A percentile compares a stretch with the other conserved stretches of the same genome.
Conservation (phyloP, 1,140 invertebrate genomes). For the Odontomachus brunneus region DNA sequence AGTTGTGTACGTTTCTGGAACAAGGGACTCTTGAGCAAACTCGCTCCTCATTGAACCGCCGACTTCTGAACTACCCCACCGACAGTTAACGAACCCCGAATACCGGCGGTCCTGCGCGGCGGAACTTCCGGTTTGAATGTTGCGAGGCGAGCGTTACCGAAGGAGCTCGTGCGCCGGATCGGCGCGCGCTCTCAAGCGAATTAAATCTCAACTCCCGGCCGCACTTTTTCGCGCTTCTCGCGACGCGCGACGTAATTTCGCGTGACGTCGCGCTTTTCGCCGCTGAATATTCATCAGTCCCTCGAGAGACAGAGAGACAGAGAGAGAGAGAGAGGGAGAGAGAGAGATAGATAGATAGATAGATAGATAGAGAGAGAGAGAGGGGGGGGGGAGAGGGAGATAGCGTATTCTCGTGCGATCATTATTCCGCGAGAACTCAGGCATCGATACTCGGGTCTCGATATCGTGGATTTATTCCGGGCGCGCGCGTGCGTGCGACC, state of each 20-base stretch:
- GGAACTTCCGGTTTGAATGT: slow-evolving; percentile 61
- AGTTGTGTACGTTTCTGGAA: slow-evolving; percentile 69
- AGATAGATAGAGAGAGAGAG: slow-evolving; percentile 9
- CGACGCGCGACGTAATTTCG: not conserved
- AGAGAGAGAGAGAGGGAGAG: too few relatives aligned
- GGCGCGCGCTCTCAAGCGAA: too few relatives aligned
- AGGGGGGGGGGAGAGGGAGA: too few relatives aligned
- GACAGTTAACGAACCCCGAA: slow-evolving; percentile 65
- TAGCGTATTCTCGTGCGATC: slow-evolving; percentile 1
- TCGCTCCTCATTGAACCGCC: slow-evolving; percentile 64
- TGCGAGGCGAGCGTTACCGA: slow-evolving; percentile 1
- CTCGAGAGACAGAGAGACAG: too few relatives aligned
- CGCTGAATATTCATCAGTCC: not conserved
- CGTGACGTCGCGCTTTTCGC: not conserved
- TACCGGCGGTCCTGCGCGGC: slow-evolving; percentile 31
- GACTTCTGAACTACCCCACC: slow-evolving; percentile 36
- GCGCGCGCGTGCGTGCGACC: not conserved
- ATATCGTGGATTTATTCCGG: slow-evolving; percentile 16
- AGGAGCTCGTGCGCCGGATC: too few relatives aligned
- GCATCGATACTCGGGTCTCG: not conserved
- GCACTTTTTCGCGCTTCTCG: too few relatives aligned
- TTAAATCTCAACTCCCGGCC: too few relatives aligned
- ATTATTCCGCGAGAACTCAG: not conserved
- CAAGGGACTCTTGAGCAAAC: slow-evolving; percentile 73
- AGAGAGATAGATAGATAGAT: too few relatives aligned